A percentile compares a stretch with the other conserved stretches of the same genome.
Conservation (phyloP, 2,797 vertebrate genomes). For the Microhierax caerulescens region DNA sequence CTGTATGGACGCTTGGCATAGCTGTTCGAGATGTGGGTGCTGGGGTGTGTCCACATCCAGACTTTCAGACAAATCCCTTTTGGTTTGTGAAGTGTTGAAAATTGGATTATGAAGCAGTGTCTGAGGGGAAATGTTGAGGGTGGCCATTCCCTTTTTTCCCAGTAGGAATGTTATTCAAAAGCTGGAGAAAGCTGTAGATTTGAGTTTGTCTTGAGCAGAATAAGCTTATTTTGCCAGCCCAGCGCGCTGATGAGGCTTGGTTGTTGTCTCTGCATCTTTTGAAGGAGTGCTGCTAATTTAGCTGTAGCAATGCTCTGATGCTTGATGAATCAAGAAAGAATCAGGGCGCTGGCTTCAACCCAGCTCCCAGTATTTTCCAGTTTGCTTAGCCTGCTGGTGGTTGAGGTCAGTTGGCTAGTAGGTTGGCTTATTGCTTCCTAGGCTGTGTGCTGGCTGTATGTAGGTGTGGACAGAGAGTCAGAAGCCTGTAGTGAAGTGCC, state of each 20-base stretch:
- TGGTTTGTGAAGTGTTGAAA: background rate
- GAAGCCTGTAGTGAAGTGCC: background rate
- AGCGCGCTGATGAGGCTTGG: background rate
- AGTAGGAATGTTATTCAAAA: background rate
- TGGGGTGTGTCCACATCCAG: background rate
- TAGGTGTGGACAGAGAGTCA: background rate
- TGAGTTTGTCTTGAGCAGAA: background rate
- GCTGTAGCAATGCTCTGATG: background rate
- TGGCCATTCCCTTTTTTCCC: background rate
- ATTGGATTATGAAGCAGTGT: background rate
- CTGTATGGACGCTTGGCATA: rapidly evolving
- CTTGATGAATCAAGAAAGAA: background rate
- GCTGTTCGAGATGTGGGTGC: rapidly evolving
- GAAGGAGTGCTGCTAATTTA: background rate
- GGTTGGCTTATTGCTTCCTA: background rate
- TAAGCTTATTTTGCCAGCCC: background rate
- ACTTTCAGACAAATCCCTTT: background rate
- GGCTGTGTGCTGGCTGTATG: background rate
- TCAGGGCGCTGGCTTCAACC: background rate
- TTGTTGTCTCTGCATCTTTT: background rate
- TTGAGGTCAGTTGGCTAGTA: rapidly evolving
- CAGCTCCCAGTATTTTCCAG: background rate
- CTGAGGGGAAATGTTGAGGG: background rate
- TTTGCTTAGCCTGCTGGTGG: background rate
- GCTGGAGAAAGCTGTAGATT: background rate